A percentile compares a stretch with the other conserved stretches of the same genome.
Conservation (phyloP, 2,797 vertebrate species). For the Cirrhinus molitorella region DNA sequence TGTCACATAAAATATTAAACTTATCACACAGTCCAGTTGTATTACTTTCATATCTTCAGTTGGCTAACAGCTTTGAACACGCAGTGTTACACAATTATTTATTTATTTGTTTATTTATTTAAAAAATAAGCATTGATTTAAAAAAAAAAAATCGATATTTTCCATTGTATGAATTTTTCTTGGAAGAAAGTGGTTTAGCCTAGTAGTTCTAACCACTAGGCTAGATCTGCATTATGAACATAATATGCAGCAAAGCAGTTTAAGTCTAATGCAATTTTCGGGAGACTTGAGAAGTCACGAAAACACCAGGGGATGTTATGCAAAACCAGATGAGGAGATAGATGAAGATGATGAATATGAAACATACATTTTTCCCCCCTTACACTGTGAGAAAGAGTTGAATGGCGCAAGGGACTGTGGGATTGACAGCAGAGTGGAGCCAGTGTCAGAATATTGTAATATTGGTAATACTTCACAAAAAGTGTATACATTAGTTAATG, state of each 20-base stretch:
- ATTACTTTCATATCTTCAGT: not conserved
- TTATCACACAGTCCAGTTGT: not conserved
- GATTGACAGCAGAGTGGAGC: not conserved
- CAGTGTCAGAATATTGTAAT: not conserved
- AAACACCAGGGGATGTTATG: slow-evolving; percentile 3
- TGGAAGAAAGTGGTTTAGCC: not conserved
- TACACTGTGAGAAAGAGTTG: not conserved
- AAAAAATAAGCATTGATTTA: not conserved
- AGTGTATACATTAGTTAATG: not conserved
- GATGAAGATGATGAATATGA: not conserved
- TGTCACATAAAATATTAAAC: not conserved
- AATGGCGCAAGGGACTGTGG: not conserved
- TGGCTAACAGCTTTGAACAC: not conserved
- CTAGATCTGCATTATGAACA: not conserved
- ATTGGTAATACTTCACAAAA: not conserved
- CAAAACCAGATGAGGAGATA: not conserved
- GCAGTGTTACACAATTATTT: not conserved
- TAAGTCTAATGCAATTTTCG: slow-evolving; percentile 9
- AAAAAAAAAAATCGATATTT: not conserved
- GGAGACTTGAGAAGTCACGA: not conserved
- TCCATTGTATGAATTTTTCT: not conserved
- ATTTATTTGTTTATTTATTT: not conserved
- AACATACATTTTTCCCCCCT: not conserved
- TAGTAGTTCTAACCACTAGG: not conserved
- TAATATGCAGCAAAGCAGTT: slow-evolving; percentile 1